Evolutionary conservation across 2,113 vertebrate genomes (phyloP).

Genomic region (Hypocryptadius cinnamomeus): DNA sequence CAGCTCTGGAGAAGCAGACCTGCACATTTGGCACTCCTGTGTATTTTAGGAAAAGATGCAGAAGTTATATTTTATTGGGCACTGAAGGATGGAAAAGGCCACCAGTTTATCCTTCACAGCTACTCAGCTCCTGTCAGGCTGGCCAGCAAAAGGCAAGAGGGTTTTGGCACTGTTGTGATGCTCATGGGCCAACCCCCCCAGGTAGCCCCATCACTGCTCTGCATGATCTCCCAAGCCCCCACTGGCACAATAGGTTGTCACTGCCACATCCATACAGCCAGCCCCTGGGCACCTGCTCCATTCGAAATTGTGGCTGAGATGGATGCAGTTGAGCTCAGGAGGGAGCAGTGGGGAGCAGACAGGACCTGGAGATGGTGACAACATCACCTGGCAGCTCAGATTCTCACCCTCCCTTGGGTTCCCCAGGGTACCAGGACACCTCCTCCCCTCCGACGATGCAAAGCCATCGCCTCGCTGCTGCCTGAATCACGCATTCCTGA

Average conservation of each 20-base stretch:
- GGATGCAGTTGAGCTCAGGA: neutral
- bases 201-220: neutral
- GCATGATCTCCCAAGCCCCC: neutral
- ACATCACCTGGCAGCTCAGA: neutral
- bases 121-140: neutral
- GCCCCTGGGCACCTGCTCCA: neutral
- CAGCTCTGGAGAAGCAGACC: neutral
- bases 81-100: neutral
- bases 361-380: neutral
- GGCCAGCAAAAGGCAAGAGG: neutral
- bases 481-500: neutral
- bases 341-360: neutral
- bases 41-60: neutral
- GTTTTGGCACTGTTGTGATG: neutral
- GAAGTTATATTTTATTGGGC: neutral
- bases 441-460: rapidly evolving
- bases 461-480: neutral
- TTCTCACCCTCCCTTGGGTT: neutral
- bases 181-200: neutral
- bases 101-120: neutral
- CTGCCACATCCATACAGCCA: neutral
- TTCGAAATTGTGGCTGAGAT: neutral
- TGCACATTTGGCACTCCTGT: neutral
- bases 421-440: neutral
- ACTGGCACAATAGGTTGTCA: neutral